Evolutionary conservation across 2,797 vertebrate species (phyloP).

Genomic region (Acanthis flammea): DNA sequence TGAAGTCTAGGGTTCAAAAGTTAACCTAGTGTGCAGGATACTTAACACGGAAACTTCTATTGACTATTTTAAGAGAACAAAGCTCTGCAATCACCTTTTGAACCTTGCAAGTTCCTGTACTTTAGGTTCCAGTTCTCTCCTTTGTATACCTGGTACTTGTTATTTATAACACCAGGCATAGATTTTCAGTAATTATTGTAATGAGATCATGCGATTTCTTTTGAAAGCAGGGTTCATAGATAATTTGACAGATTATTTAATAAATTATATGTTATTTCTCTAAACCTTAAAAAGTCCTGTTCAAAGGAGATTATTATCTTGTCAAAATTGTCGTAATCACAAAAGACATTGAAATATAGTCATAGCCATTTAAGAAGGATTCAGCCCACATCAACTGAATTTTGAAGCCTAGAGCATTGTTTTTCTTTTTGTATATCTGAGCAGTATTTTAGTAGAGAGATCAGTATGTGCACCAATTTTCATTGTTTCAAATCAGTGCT

Average conservation of each 20-base stretch:
- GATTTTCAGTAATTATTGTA: conserved; percentile 32
- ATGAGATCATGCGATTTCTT: background rate
- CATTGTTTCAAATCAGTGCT: background rate
- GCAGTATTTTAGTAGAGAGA: background rate
- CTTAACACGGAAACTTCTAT: background rate
- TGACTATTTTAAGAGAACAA: background rate
- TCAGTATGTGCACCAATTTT: background rate
- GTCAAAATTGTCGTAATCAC: background rate
- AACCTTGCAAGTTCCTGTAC: background rate
- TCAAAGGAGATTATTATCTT: background rate
- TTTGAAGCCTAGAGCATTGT: background rate
- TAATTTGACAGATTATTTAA: conserved; percentile 18
- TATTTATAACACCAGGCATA: background rate
- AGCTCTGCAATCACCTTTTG: background rate
- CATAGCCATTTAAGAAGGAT: background rate
- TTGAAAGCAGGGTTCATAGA: conserved; percentile 2
- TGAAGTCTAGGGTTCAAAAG: background rate
- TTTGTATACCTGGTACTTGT: background rate
- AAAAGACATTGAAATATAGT: background rate
- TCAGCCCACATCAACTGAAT: background rate
- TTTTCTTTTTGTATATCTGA: background rate
- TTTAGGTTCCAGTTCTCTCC: background rate
- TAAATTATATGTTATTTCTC: conserved; percentile 4
- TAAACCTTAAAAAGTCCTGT: background rate
- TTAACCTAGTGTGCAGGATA: background rate